Evolutionary conservation across 35 echinoderm and acorn worm species (phyloP).

Genomic region (Holothuria glaberrima): DNA sequence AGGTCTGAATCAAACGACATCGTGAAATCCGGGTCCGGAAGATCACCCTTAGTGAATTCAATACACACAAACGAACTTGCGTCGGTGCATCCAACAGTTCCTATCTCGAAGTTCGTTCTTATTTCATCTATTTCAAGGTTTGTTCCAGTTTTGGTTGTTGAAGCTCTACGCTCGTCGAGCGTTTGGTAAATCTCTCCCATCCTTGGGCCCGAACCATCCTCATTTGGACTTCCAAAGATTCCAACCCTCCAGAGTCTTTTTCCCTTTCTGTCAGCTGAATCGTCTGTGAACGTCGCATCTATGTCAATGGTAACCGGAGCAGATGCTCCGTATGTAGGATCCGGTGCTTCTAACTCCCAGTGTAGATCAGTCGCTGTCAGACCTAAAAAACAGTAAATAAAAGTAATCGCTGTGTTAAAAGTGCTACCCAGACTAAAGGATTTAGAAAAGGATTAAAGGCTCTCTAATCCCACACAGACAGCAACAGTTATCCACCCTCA

Average conservation of each 20-base stretch:
- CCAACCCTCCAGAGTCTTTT: slow-evolving; percentile 72
- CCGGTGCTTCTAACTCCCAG: slow-evolving; percentile 6
- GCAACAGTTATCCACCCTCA: no score
- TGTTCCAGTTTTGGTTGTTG: background rate
- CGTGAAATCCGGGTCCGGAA: slow-evolving; percentile 33
- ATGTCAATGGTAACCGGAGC: background rate
- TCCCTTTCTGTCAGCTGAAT: slow-evolving; percentile 30
- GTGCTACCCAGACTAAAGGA: no score
- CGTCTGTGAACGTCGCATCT: background rate
- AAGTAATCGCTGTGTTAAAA: no score
- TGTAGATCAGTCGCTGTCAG: slow-evolving; percentile 2
- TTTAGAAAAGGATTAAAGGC: no score
- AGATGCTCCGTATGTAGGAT: background rate
- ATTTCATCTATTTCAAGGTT: background rate
- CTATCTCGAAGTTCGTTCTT: slow-evolving; percentile 26
- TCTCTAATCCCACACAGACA: no score
- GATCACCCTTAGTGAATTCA: slow-evolving; percentile 28
- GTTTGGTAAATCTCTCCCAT: slow-evolving; percentile 62
- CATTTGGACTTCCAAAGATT: slow-evolving; percentile 70
- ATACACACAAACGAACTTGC: slow-evolving; percentile 14
- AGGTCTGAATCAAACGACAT: background rate
- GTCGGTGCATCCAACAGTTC: slow-evolving; percentile 19
- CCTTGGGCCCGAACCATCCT: slow-evolving; percentile 65
- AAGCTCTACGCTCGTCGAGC: slow-evolving; percentile 43
- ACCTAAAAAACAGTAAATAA: background rate